Conservation (phyloP, 2,888 invertebrate species). For the Cryptops parisi region DNA sequence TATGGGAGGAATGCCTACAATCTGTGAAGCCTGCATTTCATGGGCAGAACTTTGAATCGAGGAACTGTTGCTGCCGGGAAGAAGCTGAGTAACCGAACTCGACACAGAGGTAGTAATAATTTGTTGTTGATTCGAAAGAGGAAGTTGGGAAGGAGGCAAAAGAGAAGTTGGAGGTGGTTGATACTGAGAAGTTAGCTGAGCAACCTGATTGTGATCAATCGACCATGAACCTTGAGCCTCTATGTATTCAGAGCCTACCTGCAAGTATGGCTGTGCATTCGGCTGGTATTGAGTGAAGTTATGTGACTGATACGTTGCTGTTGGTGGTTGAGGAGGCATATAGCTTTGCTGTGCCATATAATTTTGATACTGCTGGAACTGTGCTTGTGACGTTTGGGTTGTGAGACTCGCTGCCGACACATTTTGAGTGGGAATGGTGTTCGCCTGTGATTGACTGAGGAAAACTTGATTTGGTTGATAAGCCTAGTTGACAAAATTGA, state of each 20-base stretch:
- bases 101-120: not conserved
- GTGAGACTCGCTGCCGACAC: not conserved
- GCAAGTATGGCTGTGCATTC: constrained; percentile 8
- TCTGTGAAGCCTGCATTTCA: not conserved
- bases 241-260: constrained; percentile 8
- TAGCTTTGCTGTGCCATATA: not conserved
- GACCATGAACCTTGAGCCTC: not conserved
- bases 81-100: not conserved
- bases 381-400: not conserved
- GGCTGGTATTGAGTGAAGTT: constrained; percentile 2
- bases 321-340: not conserved
- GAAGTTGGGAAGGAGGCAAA: not conserved
- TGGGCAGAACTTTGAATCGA: not conserved
- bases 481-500: not conserved
- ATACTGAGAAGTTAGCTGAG: not conserved
- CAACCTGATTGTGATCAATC: not conserved
- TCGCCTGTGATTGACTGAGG: not conserved
- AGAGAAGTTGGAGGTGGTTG: not conserved
- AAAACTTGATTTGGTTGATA: not conserved
- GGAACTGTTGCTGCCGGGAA: not conserved
- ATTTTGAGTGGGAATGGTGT: not conserved
- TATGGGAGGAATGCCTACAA: not conserved
- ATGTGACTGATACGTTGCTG: not conserved
- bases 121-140: not conserved
- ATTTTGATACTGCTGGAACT: not conserved